phyloP scores from a whole-genome alignment of 2,888 invertebrate species.

The Campoletis raptor region DNA sequence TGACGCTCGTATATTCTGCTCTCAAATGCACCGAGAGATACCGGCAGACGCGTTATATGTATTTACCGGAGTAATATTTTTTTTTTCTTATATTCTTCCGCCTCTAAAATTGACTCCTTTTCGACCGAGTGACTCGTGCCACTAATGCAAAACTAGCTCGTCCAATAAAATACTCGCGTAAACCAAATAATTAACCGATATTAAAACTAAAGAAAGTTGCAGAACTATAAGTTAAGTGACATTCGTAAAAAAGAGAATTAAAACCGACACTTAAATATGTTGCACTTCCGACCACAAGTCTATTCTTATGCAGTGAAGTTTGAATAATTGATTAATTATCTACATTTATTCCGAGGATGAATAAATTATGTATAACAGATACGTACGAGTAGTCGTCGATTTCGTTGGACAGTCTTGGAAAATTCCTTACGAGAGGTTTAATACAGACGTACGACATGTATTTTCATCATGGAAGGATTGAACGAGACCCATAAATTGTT shows the following conservation, averaged over 20 bases:
- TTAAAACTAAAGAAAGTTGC: neutral
- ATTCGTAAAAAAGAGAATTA: neutral
- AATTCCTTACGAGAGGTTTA: neutral
- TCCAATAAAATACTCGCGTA: neutral
- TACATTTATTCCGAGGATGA: neutral
- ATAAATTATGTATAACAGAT: neutral
- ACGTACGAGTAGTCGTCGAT: neutral
- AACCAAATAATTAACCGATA: neutral
- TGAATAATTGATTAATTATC: constrained; percentile 6
- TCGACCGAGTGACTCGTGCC: constrained; percentile 36
- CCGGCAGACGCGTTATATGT: constrained; percentile 17
- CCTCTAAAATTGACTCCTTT: constrained; percentile 1
- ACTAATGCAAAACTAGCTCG: constrained; percentile 7
- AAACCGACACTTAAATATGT: neutral
- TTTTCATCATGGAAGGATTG: neutral
- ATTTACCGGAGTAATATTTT: neutral
- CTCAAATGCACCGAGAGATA: constrained; percentile 8
- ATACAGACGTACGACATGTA: constrained; percentile 12
- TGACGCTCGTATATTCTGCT: constrained; percentile 22
- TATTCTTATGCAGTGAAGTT: neutral
- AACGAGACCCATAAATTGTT: constrained; percentile 7
- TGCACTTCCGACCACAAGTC: neutral
- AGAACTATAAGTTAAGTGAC: neutral
- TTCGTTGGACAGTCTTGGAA: neutral
- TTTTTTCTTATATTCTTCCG: neutral